phyloP scores from a whole-genome alignment of 2,888 invertebrate genomes.

The Pegoplata infirma region DNA sequence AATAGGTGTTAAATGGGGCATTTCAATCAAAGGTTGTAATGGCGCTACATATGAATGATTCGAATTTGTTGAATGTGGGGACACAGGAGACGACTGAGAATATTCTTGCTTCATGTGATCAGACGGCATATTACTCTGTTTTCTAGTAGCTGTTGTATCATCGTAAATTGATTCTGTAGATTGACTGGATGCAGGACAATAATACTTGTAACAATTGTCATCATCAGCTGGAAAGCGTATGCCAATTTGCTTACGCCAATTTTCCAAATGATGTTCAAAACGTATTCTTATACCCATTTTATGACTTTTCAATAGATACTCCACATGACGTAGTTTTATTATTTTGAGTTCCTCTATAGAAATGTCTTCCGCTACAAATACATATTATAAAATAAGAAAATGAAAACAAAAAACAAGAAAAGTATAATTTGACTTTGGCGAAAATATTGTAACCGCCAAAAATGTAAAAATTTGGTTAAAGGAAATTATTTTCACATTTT shows the following conservation, averaged over 20 bases:
- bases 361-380: constrained; percentile 70
- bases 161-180: too few relatives aligned
- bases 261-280: constrained; percentile 72
- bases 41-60: neutral
- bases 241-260: constrained; percentile 71
- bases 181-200: neutral
- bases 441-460: too few relatives aligned
- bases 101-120: neutral
- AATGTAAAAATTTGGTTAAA: too few relatives aligned
- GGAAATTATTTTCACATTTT: too few relatives aligned
- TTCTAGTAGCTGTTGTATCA: neutral
- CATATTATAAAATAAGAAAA: too few relatives aligned
- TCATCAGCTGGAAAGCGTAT: constrained; percentile 64
- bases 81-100: too few relatives aligned
- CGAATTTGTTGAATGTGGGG: neutral
- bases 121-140: too few relatives aligned
- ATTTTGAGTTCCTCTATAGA: constrained; percentile 70
- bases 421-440: too few relatives aligned
- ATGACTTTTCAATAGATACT: constrained; percentile 67
- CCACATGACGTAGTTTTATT: constrained; percentile 69
- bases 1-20: neutral
- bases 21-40: too few relatives aligned
- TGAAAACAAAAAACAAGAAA: too few relatives aligned
- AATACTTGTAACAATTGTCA: neutral
- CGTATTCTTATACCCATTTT: constrained; percentile 71